These are phyloP conservation scores for Sphaeramia orbicularis DNA, from an alignment of 2,797 vertebrate genomes.

Conservation along the genomic window DNA sequence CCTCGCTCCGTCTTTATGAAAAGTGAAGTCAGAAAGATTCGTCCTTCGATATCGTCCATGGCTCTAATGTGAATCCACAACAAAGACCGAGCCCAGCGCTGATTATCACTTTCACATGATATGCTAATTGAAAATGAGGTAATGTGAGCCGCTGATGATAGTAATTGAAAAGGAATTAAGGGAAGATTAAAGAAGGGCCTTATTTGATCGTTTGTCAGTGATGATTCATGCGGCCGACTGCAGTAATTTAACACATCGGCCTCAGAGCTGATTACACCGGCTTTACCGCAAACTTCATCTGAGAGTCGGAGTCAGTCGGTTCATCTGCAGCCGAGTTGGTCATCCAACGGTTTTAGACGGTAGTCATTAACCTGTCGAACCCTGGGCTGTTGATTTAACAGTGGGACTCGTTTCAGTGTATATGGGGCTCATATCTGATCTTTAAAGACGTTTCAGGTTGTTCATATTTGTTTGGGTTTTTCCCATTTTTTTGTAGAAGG, in stretches of 20 bases:
- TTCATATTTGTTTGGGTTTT: too few relatives aligned
- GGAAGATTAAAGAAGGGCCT: constrained; percentile 66
- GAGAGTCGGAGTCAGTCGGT: neutral
- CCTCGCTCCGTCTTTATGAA: constrained; percentile 3
- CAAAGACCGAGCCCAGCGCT: constrained; percentile 28
- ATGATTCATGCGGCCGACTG: constrained; percentile 45
- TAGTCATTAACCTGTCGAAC: neutral
- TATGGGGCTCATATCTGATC: too few relatives aligned
- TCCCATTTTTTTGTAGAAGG: too few relatives aligned
- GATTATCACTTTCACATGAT: constrained; percentile 29
- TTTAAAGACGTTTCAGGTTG: too few relatives aligned
- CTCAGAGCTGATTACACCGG: constrained; percentile 44
- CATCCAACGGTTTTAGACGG: neutral
- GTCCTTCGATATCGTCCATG: constrained; percentile 8
- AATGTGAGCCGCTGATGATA: constrained; percentile 61
- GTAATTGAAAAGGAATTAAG: constrained; percentile 79
- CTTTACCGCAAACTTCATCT: neutral
- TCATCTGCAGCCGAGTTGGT: neutral
- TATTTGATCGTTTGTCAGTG: constrained; percentile 57
- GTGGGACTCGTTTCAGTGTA: too few relatives aligned
- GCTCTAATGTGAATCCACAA: constrained; percentile 46
- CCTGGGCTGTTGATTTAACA: too few relatives aligned
- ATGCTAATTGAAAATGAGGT: constrained; percentile 60
- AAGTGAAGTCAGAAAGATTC: constrained; percentile 26
- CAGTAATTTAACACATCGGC: constrained; percentile 23